Base-by-base conservation (phyloP, 2,113 vertebrate species). In the Oncorhynchus clarkii region DNA sequence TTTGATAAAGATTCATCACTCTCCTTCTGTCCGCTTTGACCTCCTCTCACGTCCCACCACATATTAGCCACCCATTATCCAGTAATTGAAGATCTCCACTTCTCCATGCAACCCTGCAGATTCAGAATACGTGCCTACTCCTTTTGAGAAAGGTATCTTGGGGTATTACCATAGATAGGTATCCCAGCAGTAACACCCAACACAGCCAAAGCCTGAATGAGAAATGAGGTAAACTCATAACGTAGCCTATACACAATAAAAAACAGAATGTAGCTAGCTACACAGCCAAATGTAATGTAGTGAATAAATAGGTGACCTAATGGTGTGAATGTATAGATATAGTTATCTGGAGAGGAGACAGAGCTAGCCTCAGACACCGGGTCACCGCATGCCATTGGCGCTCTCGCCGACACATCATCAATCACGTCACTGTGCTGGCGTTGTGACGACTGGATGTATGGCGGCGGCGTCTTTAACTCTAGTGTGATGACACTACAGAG, bases 1-100 rank as follows among this genome's bases (percentile, higher is more conserved):
- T 85, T 88, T 91, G 76, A 88, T 85, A 85, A 87, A 86, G 91
- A 91, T 91, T 90, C 89, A 92, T 92, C 89, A 91, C 89, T 88
- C 84, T 91, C 86, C 84, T 48, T 20, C 85, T 62, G 91, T 90
- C 91, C 88, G 88, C 89, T 89, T 89, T 87, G 91, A 90, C 91
- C 91, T 90, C 88, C 90, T 91, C 87, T 86, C 91, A 89, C 87
- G 84, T 89, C 90, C 76, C 85, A 77, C 88, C 85, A 78, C 89
- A 88, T 87, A 91, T 91, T 90, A 92, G 85, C 86, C 83, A 86
- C 76, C 85, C 88, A 91, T 92, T 92, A 91, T 83, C 84, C 77
- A 75, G 87, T 91, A 92, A 92, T 90, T 91, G 89, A 91, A 82
- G 90, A 88, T 85, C 88, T 84, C 85, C 84, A 80, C 83, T 87